Evolutionary conservation across 2,113 vertebrate species (phyloP).

Genomic region (Aldabrachelys gigantea): DNA sequence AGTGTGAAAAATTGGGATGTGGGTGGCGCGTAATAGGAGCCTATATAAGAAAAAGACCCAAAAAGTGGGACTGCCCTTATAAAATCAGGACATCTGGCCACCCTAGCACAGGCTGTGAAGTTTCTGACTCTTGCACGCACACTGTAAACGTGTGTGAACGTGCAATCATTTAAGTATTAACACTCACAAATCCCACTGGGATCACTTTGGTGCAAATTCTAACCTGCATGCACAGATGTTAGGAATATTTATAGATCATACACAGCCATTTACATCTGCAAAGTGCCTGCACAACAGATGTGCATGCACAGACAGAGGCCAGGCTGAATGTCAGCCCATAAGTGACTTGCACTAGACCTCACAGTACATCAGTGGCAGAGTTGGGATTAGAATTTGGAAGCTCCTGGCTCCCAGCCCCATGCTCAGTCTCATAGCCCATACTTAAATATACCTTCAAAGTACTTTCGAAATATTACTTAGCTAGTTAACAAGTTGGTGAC

Average conservation of each 20-base stretch:
- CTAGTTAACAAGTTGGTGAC: not conserved
- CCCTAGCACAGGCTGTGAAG: not conserved
- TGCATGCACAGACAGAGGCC: not conserved
- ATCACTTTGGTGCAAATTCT: not conserved
- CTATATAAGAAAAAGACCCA: too few species aligned
- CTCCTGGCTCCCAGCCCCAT: not conserved
- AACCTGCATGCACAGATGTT: not conserved
- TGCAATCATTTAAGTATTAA: not conserved
- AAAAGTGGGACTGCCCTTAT: too few species aligned
- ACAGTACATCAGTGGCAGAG: not conserved
- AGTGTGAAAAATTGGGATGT: too few species aligned
- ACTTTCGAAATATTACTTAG: not conserved
- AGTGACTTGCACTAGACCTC: not conserved
- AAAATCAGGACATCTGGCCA: too few species aligned
- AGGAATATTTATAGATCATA: not conserved
- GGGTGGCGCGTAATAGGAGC: too few species aligned
- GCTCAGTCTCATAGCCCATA: not conserved
- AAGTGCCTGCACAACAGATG: not conserved
- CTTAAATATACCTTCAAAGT: not conserved
- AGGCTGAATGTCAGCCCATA: not conserved
- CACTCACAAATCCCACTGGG: not conserved
- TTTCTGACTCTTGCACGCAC: not conserved
- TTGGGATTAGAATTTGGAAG: fast-evolving
- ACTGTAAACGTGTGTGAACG: not conserved
- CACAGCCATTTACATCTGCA: not conserved